These are phyloP conservation scores for Myotis vivesi DNA, from an alignment of 2,797 vertebrate genomes.

Conservation along the genomic window DNA sequence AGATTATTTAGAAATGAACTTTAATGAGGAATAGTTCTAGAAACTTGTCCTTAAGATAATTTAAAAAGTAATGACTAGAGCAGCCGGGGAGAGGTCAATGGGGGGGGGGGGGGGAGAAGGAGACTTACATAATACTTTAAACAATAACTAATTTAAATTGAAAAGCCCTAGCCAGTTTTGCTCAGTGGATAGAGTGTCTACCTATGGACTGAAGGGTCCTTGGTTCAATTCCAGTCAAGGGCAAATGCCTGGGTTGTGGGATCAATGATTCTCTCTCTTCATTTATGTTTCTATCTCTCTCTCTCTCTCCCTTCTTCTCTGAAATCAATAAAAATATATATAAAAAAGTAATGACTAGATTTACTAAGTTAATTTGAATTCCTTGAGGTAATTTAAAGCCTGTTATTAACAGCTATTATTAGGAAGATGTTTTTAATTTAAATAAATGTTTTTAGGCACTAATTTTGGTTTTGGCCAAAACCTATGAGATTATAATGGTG, in stretches of 20 bases:
- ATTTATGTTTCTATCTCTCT: background rate
- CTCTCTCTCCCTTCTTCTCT: background rate
- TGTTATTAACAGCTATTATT: slow-evolving; percentile 56
- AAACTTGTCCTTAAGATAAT: slow-evolving; percentile 55
- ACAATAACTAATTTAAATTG: too few relatives aligned
- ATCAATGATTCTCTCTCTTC: background rate
- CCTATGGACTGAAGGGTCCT: background rate
- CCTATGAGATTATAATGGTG: background rate
- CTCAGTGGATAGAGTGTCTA: background rate
- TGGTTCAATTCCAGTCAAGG: background rate
- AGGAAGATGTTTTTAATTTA: slow-evolving; percentile 68
- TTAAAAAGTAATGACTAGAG: slow-evolving; percentile 66
- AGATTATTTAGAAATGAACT: slow-evolving; percentile 79
- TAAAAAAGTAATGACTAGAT: slow-evolving; percentile 69
- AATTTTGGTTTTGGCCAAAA: background rate
- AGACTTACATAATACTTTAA: too few relatives aligned
- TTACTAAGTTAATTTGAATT: slow-evolving; percentile 62
- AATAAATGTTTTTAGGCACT: slow-evolving; percentile 13
- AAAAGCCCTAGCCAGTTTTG: slow-evolving; percentile 25
- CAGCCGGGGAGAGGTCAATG: too few relatives aligned
- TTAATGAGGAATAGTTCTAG: slow-evolving; percentile 50
- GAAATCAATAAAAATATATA: background rate
- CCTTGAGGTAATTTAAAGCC: slow-evolving; percentile 72
- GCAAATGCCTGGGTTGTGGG: background rate
- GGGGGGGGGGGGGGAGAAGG: too few relatives aligned